Evolutionary conservation across 2,113 vertebrate genomes (phyloP), one percentile per base, ranked within the genome.

Genomic region (Tricholaema leucomelas): DNA sequence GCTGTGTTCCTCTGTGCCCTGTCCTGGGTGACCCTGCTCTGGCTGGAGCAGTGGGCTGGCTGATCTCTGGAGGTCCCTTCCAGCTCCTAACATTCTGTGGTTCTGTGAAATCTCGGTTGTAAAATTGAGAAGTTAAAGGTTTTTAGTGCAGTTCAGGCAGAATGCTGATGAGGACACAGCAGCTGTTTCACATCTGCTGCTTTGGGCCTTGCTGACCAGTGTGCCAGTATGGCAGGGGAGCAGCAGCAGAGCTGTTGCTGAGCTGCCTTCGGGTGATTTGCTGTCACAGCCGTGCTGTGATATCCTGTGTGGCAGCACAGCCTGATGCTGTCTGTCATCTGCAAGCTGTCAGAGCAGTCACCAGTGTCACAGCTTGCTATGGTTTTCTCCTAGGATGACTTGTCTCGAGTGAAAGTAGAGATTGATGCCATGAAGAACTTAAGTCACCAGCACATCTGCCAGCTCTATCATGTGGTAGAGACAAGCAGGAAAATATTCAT

Each of bases 371-470:
- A 38, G 36, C 60, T 91, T 93, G 59, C 38, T 92, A 33, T 93
- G 86, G 15, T 64, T 58, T 63, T 94, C 36, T 95, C 58, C 54
- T 85, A 99, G 99, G 98, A 98, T 72, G 99, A 99, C 81, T 97
- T 99, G 81, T 99, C 98, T 15, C 98, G 98, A 50, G 97, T 99
- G 67, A 99, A 99, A 96, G 96, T 97, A 17, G 99, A 99, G 96
- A 99, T 99, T 3, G 98, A 99, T 66, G 99, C 99, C 42, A 98
- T 99, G 98, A 99, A 99, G 96, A 98, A 97, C 87, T 96, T 99
- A 33, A 98, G 98, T 92, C 99, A 99, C 81, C 99, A 99, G 85
- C 98, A 99, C 38, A 95, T 99, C 81, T 99, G 99, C 92, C 98
- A 85, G 48, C 97, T 99, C 52, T 99, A 99, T 90, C 99, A 99